A percentile compares a stretch with the other conserved stretches of the same genome.
phyloP scores from a whole-genome alignment of 2,888 invertebrate genomes.

The Selenia dentaria region DNA sequence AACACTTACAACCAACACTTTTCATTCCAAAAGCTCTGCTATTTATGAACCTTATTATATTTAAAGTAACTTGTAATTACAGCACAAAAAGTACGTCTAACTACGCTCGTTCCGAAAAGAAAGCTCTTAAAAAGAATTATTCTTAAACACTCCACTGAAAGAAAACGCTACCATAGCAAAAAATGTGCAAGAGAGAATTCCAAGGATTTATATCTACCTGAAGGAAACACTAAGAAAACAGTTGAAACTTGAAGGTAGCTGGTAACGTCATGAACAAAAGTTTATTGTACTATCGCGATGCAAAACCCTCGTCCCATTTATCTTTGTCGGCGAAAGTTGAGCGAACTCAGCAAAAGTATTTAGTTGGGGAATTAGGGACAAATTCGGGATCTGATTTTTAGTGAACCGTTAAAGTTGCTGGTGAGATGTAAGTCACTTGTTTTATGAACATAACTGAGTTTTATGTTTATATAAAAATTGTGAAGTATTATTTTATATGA shows the following conservation, averaged over 20 bases:
- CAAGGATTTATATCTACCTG: constrained; percentile 57
- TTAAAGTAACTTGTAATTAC: too few relatives aligned
- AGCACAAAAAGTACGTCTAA: too few relatives aligned
- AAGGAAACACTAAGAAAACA: constrained; percentile 43
- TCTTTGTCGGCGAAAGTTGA: constrained; percentile 60
- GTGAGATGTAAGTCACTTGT: too few relatives aligned
- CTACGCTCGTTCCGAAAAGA: background rate
- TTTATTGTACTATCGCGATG: constrained; percentile 67
- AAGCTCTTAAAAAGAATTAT: constrained; percentile 20
- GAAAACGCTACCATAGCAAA: constrained; percentile 40
- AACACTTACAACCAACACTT: too few relatives aligned
- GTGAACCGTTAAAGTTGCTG: constrained; percentile 43
- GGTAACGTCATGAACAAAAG: constrained; percentile 55
- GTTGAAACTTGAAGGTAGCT: constrained; percentile 29
- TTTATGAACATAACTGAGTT: too few relatives aligned
- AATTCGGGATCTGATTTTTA: constrained; percentile 48
- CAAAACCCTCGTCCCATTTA: constrained; percentile 60
- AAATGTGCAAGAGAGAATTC: constrained; percentile 34
- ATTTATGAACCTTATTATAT: too few relatives aligned
- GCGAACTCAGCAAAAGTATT: constrained; percentile 52
- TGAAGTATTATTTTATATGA: too few relatives aligned
- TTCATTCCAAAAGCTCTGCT: background rate
- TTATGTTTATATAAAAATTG: too few relatives aligned
- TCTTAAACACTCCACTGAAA: constrained; percentile 13
- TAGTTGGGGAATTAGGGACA: constrained; percentile 62